Evolutionary conservation across 1,140 invertebrate species (phyloP).

Genomic region (Cherax destructor): DNA sequence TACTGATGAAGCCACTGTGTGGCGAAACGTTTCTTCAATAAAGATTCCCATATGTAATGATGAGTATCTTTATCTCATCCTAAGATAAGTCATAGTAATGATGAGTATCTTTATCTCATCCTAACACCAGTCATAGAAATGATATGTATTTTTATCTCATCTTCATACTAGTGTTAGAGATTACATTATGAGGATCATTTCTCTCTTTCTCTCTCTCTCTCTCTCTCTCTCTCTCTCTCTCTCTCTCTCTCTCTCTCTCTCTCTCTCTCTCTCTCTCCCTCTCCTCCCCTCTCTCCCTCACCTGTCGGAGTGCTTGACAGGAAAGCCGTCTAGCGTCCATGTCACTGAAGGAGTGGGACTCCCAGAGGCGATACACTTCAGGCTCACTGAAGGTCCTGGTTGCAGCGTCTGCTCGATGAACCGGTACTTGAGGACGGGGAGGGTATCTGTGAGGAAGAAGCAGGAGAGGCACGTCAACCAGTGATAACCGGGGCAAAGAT

Average conservation of each 20-base stretch:
- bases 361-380: slow-evolving; percentile 89
- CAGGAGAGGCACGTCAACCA: not conserved
- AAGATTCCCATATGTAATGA: no score
- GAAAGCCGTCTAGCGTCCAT: slow-evolving; percentile 73
- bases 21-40: no score
- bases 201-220: not conserved
- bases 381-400: slow-evolving; percentile 80
- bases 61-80: no score
- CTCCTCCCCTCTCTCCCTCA: not conserved
- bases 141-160: no score
- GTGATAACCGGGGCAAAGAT: no score
- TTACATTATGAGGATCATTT: not conserved
- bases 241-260: not conserved
- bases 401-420: slow-evolving; percentile 62
- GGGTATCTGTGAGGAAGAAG: not conserved
- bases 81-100: no score
- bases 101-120: no score
- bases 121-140: no score
- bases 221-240: not conserved
- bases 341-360: slow-evolving; percentile 82
- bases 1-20: no score
- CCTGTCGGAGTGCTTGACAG: slow-evolving; percentile 42
- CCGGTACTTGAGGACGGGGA: slow-evolving; percentile 80
- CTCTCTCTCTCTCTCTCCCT: not conserved
- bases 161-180: no score